Base-by-base conservation (phyloP, 2,113 vertebrate genomes). In the Menidia beryllina region DNA sequence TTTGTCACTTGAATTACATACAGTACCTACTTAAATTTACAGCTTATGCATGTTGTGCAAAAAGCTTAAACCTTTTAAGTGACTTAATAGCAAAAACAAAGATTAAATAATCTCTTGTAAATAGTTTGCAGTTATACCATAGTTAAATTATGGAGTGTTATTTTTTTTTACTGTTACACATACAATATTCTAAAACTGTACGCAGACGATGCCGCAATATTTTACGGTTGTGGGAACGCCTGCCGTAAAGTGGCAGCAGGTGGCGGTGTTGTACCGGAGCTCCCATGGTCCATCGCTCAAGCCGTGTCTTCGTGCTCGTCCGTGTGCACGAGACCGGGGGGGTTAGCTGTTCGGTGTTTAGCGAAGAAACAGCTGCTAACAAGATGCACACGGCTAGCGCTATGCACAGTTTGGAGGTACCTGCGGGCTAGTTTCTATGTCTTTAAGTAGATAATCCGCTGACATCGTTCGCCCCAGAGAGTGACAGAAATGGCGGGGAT, bases 401-500 rank as follows among this genome's bases (percentile, higher is more conserved):
- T 62, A 45, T 71, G 56, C 53, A 19, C 51, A 36, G 0, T 11
- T 12, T 34, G 27, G 64, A 67, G 27, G 51, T 59, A 4, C 58
- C 72, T 21, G 52, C 14, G 2, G 77, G 73, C 67, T 77, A 73
- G 39, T 75, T 48, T 2, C n/a, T 75, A 23, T 36, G 59, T 20
- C 24, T 65, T 53, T 52, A 25, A 50, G 19, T 20, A 38, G 25
- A 10, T 12, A 23, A 57, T 3, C 53, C 2, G 50, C 24, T 19
- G 54, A 25, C 14, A 10, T 1, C 1, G 24, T 2, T 24, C 20
- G 15, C 55, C 21, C 24, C 56, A 2, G 21, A 56, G 30, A 39
- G 24, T 3, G 23, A 25, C 48, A 58, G 64, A 83, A 68, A 98
- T 98, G 97, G 96, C 97, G 51, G 96, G 95, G 48, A 93, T 98